phyloP scores from a whole-genome alignment of 2,888 invertebrate species.

The Meta bourneti region DNA sequence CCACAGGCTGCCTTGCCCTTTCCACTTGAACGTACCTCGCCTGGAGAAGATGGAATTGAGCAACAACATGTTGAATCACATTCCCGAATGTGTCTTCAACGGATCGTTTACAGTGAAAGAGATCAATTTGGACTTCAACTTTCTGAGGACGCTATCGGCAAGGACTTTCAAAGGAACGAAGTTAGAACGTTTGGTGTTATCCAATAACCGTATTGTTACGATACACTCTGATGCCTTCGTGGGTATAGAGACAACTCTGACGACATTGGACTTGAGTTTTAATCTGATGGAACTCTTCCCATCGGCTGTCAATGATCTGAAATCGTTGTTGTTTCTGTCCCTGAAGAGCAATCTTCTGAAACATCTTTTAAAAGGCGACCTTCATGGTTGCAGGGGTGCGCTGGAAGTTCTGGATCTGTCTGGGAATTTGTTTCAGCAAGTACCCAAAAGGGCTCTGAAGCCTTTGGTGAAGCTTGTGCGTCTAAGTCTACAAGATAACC shows the following conservation, averaged over 20 bases:
- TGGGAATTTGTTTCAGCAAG: constrained; percentile 74
- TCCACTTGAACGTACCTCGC: constrained; percentile 43
- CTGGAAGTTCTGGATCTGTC: constrained; percentile 78
- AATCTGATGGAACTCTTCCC: constrained; percentile 86
- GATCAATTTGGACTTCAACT: constrained; percentile 90
- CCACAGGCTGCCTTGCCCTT: constrained; percentile 65
- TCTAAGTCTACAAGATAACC: constrained; percentile 78
- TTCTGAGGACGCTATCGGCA: constrained; percentile 85
- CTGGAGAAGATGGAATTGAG: constrained; percentile 72
- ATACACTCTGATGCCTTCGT: constrained; percentile 88
- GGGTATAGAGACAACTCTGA: constrained; percentile 83
- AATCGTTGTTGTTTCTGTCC: constrained; percentile 84
- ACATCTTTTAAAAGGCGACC: constrained; percentile 87
- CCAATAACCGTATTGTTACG: constrained; percentile 77
- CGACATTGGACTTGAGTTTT: constrained; percentile 78
- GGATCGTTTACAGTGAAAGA: constrained; percentile 66
- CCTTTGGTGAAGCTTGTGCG: constrained; percentile 67
- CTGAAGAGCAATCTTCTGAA: constrained; percentile 88
- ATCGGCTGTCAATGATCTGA: constrained; percentile 79
- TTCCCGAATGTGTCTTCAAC: constrained; percentile 68
- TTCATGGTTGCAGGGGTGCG: constrained; percentile 80
- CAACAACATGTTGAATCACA: constrained; percentile 50
- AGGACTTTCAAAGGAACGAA: constrained; percentile 87
- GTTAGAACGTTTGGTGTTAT: constrained; percentile 87
- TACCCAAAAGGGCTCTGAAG: constrained; percentile 76